Evolutionary conservation across 2,888 invertebrate species (phyloP).

Genomic region (Macrosoma leucophasiata): DNA sequence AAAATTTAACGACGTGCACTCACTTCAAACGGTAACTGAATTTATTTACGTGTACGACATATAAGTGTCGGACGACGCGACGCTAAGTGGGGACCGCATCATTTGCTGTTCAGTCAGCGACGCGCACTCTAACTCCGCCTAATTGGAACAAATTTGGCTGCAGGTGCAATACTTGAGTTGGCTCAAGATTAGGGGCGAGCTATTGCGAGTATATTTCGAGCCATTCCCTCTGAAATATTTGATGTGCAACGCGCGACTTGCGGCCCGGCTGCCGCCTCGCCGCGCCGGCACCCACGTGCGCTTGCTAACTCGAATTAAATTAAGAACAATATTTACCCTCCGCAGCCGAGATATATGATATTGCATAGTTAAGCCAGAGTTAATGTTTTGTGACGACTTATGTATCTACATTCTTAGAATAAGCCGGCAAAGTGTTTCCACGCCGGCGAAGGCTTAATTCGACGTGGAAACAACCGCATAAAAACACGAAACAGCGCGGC

Average conservation of each 20-base stretch:
- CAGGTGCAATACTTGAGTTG: conserved; percentile 73
- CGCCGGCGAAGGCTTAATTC: conserved; percentile 33
- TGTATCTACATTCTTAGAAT: conserved; percentile 60
- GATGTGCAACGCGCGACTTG: conserved; percentile 64
- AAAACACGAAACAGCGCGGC: conserved; percentile 40
- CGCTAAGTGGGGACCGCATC: conserved; percentile 71
- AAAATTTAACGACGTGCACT: conserved; percentile 69
- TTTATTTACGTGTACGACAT: conserved; percentile 66
- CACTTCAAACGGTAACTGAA: conserved; percentile 60
- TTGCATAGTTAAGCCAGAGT: conserved; percentile 63
- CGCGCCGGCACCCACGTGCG: conserved; percentile 52
- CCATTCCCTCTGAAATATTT: conserved; percentile 67
- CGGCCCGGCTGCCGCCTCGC: conserved; percentile 40
- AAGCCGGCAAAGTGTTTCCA: conserved; percentile 40
- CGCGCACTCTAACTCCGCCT: conserved; percentile 71
- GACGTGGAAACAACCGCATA: conserved; percentile 26
- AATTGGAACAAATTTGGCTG: conserved; percentile 75
- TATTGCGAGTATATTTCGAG: conserved; percentile 64
- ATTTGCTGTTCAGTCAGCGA: conserved; percentile 71
- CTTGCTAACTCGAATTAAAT: conserved; percentile 67
- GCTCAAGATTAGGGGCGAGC: conserved; percentile 72
- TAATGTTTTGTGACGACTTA: conserved; percentile 64
- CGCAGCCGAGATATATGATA: conserved; percentile 64
- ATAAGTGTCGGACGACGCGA: conserved; percentile 60
- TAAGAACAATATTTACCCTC: conserved; percentile 73